Evolutionary conservation across 2,797 vertebrate genomes (phyloP).

Genomic region (Bufotes viridis): DNA sequence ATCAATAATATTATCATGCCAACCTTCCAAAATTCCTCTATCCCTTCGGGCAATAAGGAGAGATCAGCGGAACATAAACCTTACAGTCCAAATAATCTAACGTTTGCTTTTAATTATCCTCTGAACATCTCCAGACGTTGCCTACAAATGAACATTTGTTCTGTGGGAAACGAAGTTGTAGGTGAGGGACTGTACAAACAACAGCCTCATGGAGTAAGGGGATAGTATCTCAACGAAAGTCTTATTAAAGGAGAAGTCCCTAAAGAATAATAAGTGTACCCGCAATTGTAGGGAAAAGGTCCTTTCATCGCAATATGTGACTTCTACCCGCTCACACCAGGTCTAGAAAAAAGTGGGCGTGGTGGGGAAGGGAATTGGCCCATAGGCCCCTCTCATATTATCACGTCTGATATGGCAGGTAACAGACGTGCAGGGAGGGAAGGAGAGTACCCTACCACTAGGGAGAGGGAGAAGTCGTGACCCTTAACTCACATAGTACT

Average conservation of each 20-base stretch:
- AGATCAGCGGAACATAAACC: constrained; percentile 28
- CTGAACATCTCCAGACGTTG: constrained; percentile 36
- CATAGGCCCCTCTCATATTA: too few species aligned
- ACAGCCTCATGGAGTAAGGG: neutral
- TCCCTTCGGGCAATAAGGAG: constrained; percentile 44
- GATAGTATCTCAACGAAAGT: neutral
- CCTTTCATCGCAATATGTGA: too few species aligned
- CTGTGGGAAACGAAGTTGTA: neutral
- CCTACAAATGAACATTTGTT: constrained; percentile 34
- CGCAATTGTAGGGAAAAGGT: too few species aligned
- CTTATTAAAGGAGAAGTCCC: neutral
- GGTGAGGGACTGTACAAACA: constrained; percentile 2
- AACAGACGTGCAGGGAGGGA: too few species aligned
- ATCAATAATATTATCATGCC: constrained; percentile 50
- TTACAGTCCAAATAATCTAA: constrained; percentile 44
- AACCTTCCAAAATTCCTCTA: constrained; percentile 18
- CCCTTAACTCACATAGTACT: too few species aligned
- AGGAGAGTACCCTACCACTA: too few species aligned
- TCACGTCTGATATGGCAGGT: too few species aligned
- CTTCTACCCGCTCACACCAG: too few species aligned
- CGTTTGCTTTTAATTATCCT: constrained; percentile 54
- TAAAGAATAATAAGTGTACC: too few species aligned
- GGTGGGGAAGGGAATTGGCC: too few species aligned
- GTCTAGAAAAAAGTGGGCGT: too few species aligned
- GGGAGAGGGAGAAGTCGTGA: too few species aligned